Evolutionary conservation across 2,797 vertebrate species (phyloP), one percentile per base, ranked within the genome.

Genomic region (Paguma larvata): DNA sequence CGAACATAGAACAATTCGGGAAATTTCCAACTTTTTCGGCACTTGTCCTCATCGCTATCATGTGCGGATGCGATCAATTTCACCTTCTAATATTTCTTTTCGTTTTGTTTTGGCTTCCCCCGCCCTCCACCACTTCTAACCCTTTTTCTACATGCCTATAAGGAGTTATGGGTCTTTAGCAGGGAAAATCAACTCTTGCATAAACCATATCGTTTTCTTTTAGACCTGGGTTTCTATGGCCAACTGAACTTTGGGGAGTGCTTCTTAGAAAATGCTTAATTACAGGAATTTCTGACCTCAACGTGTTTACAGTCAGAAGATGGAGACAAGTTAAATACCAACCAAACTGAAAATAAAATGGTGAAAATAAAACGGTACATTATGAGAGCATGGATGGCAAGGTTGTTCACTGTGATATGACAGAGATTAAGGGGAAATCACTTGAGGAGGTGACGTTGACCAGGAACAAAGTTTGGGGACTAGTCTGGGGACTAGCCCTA

Each of bases 191-290:
- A 89, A 23, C 44, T 46, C n/a, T 32, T 70, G 16, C 13, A 67
- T 59, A 68, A 63, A 48, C 63, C 21, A 16, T n/a, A 32, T 27
- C 13, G 4, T 73, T 94, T 95, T 83, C 93, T 73, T 79, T 83
- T 48, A 73, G 34, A 89, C 53, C 68, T 88, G 53, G 18, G 85
- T 63, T 82, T 9, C 27, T n/a, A 77, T 44, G 70, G 41, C 46
- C n/a, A 82, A 53, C 72, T 94, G 90, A 85, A 87, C 92, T 88
- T 95, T 70, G 73, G 62, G 51, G 48, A 96, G 30, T 32, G 34
- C 21, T 89, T 62, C 88, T 68, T 94, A 27, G 73, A 88, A 85
- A 80, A 51, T 34, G 34, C 32, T n/a, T 34, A 56, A 23, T 93
- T 41, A 27, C 5, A 80, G 72, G 44, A 93, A 87, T 89, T 56